Evolutionary conservation across 2,888 invertebrate genomes (phyloP), one percentile per base, ranked within the genome.

Genomic region (Agrochola lota): DNA sequence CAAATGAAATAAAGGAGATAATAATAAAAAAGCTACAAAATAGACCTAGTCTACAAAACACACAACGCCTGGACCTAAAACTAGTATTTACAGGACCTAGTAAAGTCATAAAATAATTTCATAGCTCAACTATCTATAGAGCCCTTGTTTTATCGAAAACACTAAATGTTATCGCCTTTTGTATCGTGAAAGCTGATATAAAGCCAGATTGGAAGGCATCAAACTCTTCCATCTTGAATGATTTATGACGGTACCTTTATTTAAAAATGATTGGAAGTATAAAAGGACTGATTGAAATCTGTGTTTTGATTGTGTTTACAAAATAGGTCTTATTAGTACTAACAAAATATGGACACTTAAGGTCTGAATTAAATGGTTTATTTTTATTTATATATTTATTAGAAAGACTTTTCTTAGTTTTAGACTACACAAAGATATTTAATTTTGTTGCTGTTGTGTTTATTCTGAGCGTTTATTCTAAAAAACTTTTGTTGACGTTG

Each of bases 101-200:
- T 77, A 76, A 80, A 74, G 74, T 78, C 89, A 90, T 92, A 91
- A 91, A 92, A 91, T 91, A 66, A 90, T 90, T 90, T 92, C 91
- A 92, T 87, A 85, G 82, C 74, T 83, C 72, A 20, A 80, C 74
- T 82, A 85, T 80, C 71, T 82, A 84, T 67, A 67, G 77, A 71
- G 59, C 75, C 49, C 46, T 83, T 89, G 89, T 90, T 88, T 88
- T 86, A 85, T 87, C 81, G 84, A 79, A 85, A 83, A 87, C 79
- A 83, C 84, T 87, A 84, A 85, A 84, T 80, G 83, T 85, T 86
- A 89, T 89, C 85, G 84, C 59, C 81, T 78, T 84, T 85, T 87
- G 87, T 88, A 87, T 68, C 81, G 80, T 78, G 83, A 89, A 85
- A 81, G 74, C 82, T 69, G 83, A 88, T 88, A 85, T 88, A 85